A percentile compares a stretch with the other conserved stretches of the same genome.
Evolutionary conservation across 2,888 invertebrate species (phyloP).

Genomic region (Merodon equestris): DNA sequence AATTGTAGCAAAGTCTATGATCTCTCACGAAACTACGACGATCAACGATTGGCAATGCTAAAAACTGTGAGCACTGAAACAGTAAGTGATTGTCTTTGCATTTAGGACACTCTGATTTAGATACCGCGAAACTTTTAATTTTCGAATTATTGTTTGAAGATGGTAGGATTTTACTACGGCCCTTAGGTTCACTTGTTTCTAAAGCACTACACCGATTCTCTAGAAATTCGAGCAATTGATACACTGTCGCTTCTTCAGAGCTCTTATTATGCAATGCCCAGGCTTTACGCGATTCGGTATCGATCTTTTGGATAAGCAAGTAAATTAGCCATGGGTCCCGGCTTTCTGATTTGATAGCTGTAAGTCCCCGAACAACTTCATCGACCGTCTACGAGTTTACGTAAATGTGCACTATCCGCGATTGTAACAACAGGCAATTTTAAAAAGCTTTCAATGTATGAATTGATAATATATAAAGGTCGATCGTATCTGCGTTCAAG

Average conservation of each 20-base stretch:
- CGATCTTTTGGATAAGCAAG: too few species aligned
- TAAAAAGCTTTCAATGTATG: neutral
- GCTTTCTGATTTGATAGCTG: too few species aligned
- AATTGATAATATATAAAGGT: constrained; percentile 4
- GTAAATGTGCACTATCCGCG: neutral
- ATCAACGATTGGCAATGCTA: neutral
- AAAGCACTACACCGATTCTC: constrained; percentile 1
- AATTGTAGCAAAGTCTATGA: neutral
- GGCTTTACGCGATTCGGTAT: neutral
- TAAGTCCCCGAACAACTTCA: constrained; percentile 2
- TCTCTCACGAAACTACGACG: neutral
- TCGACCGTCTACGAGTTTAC: too few species aligned
- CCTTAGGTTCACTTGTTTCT: constrained; percentile 13
- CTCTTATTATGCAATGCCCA: neutral
- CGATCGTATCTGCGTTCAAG: neutral
- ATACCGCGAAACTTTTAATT: constrained; percentile 9
- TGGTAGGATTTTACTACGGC: neutral
- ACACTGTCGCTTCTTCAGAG: neutral
- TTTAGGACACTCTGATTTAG: neutral
- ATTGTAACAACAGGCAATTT: neutral
- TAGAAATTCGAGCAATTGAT: neutral
- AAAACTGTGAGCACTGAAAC: neutral
- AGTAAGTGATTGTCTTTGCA: neutral
- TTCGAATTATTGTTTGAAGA: too few species aligned
- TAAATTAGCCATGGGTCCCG: too few species aligned